These are phyloP conservation scores for Drosophila engyochracea DNA, from an alignment of 2,888 invertebrate genomes.

Conservation along the genomic window DNA sequence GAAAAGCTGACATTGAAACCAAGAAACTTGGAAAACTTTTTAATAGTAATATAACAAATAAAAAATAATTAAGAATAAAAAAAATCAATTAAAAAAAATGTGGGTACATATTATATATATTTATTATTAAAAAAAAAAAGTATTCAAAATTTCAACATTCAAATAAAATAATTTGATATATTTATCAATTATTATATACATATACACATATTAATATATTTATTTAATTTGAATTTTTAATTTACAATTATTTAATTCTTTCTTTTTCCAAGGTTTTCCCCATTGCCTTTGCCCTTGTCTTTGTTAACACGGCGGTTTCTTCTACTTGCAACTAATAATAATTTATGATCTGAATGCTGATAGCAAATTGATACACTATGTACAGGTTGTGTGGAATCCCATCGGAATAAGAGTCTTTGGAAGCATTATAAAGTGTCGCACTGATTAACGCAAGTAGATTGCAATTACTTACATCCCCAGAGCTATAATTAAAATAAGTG, in stretches of 20 bases:
- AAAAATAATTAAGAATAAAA: not conserved
- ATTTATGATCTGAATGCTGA: not conserved
- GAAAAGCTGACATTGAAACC: not conserved
- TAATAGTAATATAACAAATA: not conserved
- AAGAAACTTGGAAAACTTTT: not conserved
- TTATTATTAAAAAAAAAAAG: too few relatives aligned
- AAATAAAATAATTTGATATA: too few relatives aligned
- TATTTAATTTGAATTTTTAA: not conserved
- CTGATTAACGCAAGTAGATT: not conserved
- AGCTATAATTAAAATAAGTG: constrained; percentile 4
- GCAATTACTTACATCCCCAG: not conserved
- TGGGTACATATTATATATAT: too few relatives aligned
- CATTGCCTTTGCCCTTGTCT: not conserved
- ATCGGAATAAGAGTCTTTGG: not conserved
- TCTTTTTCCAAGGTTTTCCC: not conserved
- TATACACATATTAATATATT: not conserved
- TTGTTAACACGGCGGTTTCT: not conserved
- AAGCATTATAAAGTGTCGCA: not conserved
- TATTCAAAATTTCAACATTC: too few relatives aligned
- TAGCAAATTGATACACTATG: not conserved
- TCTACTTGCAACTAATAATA: not conserved
- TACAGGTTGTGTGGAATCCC: not conserved
- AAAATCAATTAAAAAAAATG: too few relatives aligned
- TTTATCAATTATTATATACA: not conserved
- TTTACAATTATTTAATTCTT: too few relatives aligned